Conservation (phyloP, 2,113 vertebrate species). For the Scomber japonicus region DNA sequence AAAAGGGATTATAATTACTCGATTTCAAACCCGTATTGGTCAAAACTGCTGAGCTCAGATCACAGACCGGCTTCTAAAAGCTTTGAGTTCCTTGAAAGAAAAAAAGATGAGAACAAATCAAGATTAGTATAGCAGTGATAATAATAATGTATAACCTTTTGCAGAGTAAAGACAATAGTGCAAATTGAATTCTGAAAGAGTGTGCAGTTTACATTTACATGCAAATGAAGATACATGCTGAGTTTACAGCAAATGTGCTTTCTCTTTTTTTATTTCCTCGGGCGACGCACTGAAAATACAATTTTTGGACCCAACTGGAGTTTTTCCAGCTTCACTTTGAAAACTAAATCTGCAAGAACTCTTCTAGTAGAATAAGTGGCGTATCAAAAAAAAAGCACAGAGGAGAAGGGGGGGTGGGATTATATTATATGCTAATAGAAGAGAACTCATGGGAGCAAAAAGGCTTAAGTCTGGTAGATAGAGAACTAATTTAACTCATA, state of each 20-base stretch:
- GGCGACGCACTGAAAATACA: conserved; percentile 28
- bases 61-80: neutral
- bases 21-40: conserved; percentile 15
- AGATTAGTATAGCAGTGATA: neutral
- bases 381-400: conserved; percentile 54
- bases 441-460: conserved; percentile 47
- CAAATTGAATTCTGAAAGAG: neutral
- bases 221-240: conserved; percentile 26
- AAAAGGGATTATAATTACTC: conserved; percentile 43
- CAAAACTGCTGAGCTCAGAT: conserved; percentile 7
- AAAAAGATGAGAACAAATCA: conserved; percentile 19
- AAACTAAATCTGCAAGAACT: conserved; percentile 29
- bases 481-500: conserved; percentile 51
- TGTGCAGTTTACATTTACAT: conserved; percentile 22
- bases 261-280: neutral
- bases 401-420: conserved; percentile 9
- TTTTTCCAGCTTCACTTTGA: conserved; percentile 28
- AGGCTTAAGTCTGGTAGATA: conserved; percentile 41
- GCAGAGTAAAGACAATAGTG: neutral
- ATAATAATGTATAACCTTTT: neutral
- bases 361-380: conserved; percentile 39
- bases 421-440: conserved; percentile 63
- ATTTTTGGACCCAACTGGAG: conserved; percentile 13
- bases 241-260: conserved; percentile 18
- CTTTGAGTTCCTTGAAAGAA: conserved; percentile 23